Evolutionary conservation across 2,888 invertebrate species (phyloP).

Genomic region (Tridacna crocea): DNA sequence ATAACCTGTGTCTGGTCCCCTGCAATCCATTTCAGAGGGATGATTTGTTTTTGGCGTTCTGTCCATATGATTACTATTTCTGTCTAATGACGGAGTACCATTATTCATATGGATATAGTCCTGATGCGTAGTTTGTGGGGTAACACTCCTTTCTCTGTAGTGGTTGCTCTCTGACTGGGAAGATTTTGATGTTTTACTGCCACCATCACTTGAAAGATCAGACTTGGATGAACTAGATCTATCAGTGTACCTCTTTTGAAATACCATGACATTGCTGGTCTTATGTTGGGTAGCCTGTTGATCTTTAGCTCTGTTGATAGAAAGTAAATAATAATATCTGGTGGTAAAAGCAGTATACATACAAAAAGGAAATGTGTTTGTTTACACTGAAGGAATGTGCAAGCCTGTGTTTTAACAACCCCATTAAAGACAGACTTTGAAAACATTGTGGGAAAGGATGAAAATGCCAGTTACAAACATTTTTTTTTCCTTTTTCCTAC

Average conservation of each 20-base stretch:
- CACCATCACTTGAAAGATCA: background rate
- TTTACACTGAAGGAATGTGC: too few relatives aligned
- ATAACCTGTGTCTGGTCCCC: conserved; percentile 57
- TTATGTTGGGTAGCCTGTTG: background rate
- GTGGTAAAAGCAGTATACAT: background rate
- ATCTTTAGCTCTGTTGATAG: conserved; percentile 1
- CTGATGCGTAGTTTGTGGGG: conserved; percentile 37
- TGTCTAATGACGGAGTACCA: conserved; percentile 46
- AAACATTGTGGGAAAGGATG: too few relatives aligned
- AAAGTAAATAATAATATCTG: background rate
- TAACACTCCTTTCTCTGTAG: conserved; percentile 23
- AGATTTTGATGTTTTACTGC: conserved; percentile 36
- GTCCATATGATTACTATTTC: conserved; percentile 38
- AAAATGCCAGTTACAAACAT: too few relatives aligned
- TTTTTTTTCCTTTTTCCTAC: too few relatives aligned
- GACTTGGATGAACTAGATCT: conserved; percentile 26
- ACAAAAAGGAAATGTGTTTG: background rate
- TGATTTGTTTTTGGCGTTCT: conserved; percentile 51
- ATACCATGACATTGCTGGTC: background rate
- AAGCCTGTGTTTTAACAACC: too few relatives aligned
- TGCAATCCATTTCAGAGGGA: conserved; percentile 32
- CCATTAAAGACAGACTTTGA: too few relatives aligned
- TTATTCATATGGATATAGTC: conserved; percentile 10
- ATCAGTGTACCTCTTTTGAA: conserved; percentile 12
- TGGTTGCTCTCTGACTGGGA: conserved; percentile 22